Percentiles rank a stretch among this genome's conserved stretches.
These are phyloP conservation scores for Perizoma flavofasciatum DNA, from an alignment of 2,888 invertebrate species.

Conservation along the genomic window DNA sequence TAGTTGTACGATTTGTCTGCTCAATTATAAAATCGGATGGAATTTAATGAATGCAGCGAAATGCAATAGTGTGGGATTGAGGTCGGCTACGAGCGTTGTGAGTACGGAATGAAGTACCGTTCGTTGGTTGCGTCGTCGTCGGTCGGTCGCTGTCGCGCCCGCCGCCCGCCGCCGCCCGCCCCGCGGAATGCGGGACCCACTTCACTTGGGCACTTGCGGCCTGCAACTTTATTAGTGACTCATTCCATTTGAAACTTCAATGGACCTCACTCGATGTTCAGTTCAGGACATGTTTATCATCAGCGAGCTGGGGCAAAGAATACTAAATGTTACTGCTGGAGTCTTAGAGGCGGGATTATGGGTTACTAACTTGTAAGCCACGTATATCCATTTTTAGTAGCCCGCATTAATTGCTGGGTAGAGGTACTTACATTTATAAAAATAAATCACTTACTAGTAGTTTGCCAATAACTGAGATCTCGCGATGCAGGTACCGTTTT, in stretches of 20 bases:
- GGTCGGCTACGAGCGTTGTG: slow-evolving; percentile 57
- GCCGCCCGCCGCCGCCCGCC: slow-evolving; percentile 59
- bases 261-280: slow-evolving; percentile 40
- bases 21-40: slow-evolving; percentile 38
- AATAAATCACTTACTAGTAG: too few relatives aligned
- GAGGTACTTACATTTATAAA: too few relatives aligned
- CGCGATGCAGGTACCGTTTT: too few relatives aligned
- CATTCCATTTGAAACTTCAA: slow-evolving; percentile 69
- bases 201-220: slow-evolving; percentile 60
- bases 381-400: too few relatives aligned
- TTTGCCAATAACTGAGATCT: too few relatives aligned
- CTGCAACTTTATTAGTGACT: slow-evolving; percentile 67
- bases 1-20: slow-evolving; percentile 28
- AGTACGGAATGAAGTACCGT: slow-evolving; percentile 81
- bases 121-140: slow-evolving; percentile 53
- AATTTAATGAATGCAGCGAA: slow-evolving; percentile 36
- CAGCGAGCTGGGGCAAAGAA: too few relatives aligned
- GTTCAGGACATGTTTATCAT: background rate
- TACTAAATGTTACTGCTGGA: too few relatives aligned
- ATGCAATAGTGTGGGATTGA: slow-evolving; percentile 55
- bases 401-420: too few relatives aligned
- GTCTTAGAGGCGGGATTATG: too few relatives aligned
- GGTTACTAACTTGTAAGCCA: too few relatives aligned
- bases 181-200: slow-evolving; percentile 80
- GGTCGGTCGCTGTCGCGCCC: slow-evolving; percentile 52